These are phyloP conservation scores for Microctonus hyperodae DNA, from an alignment of 2,888 invertebrate genomes.

Conservation along the genomic window DNA sequence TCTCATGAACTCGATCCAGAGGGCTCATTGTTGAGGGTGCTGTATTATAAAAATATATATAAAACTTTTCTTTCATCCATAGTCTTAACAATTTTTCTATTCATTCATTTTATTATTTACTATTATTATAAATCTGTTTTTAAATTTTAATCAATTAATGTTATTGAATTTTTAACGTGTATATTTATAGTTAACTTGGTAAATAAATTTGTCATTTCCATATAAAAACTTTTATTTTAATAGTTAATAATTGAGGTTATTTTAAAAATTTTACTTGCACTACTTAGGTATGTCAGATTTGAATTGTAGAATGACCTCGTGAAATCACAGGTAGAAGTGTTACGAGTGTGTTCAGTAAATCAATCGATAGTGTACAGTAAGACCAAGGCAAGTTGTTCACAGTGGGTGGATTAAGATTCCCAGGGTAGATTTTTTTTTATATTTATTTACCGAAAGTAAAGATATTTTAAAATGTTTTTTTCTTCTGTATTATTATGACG, in stretches of 20 bases:
- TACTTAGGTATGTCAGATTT: background rate
- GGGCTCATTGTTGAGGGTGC: slow-evolving; percentile 10
- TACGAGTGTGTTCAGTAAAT: slow-evolving; percentile 31
- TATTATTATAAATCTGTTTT: no score
- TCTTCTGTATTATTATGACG: no score
- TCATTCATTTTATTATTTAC: no score
- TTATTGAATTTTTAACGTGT: no score
- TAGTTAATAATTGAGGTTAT: no score
- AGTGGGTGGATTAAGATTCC: slow-evolving; percentile 25
- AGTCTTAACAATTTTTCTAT: background rate
- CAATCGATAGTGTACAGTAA: slow-evolving; percentile 29
- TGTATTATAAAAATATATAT: slow-evolving; percentile 10
- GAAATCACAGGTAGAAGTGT: slow-evolving; percentile 32
- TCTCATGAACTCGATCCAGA: slow-evolving; percentile 15
- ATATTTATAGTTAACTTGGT: no score
- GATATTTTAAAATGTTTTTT: no score
- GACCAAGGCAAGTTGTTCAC: slow-evolving; percentile 17
- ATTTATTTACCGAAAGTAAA: background rate
- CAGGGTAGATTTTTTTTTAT: slow-evolving; percentile 10
- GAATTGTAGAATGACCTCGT: slow-evolving; percentile 25
- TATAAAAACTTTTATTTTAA: no score
- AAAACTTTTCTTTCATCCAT: background rate
- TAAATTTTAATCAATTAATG: no score
- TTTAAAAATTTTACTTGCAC: background rate
- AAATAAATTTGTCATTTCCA: no score